phyloP scores from a whole-genome alignment of 2,888 invertebrate species.

The Nycteola revayana region DNA sequence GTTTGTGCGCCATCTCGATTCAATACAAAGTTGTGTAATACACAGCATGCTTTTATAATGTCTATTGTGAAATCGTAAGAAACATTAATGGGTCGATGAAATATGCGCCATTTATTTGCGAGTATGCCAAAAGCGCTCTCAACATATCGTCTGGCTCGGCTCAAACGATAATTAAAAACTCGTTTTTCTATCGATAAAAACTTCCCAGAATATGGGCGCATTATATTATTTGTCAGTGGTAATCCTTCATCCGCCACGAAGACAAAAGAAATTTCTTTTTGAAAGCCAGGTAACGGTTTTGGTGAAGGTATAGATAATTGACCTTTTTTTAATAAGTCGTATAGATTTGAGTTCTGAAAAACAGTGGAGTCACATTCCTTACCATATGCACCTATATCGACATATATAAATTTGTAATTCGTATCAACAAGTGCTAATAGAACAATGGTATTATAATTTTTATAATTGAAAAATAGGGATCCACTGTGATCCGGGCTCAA shows the following conservation, averaged over 20 bases:
- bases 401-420: conserved; percentile 15
- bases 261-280: conserved; percentile 4
- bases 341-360: not conserved
- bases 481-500: conserved; percentile 3
- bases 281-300: too few species aligned
- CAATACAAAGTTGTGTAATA: too few species aligned
- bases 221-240: conserved; percentile 8
- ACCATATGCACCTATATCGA: conserved; percentile 14
- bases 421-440: conserved; percentile 19
- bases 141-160: too few species aligned
- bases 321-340: too few species aligned
- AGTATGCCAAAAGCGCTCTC: too few species aligned
- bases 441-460: conserved; percentile 19
- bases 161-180: conserved; percentile 1
- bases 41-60: too few species aligned
- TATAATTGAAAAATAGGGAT: conserved; percentile 19
- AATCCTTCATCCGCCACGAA: conserved; percentile 13
- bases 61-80: too few species aligned
- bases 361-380: conserved; percentile 4
- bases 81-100: too few species aligned
- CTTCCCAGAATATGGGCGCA: conserved; percentile 9
- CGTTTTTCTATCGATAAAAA: not conserved
- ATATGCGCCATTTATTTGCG: too few species aligned
- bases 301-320: too few species aligned
- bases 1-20: too few species aligned